Evolutionary conservation across 2,797 vertebrate species (phyloP), one percentile per base, ranked within the genome.

Genomic region (Paedocypris micromegethes): DNA sequence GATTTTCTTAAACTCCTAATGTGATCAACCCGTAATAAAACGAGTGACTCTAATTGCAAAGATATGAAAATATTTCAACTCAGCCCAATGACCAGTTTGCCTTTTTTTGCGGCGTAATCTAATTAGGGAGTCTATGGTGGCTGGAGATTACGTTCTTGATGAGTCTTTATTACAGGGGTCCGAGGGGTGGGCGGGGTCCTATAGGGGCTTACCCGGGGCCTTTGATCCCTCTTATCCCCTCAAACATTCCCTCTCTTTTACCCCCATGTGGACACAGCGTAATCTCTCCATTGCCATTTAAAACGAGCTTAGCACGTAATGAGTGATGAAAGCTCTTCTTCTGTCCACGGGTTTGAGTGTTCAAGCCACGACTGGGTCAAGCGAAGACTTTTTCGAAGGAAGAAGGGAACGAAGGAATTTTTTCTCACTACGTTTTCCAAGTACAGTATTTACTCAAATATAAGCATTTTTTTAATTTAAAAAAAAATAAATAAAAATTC

Each of bases 221-320:
- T 77, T 77, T 77, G 78, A 77, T 70, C 72, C 72, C 57, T 50
- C 67, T 70, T 72, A 77, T 72, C 66, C 59, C 52, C 57, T 72
- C 72, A 72, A 46, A 71, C 48, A 75, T 52, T 61, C 41, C 57
- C 43, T 37, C 49, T 52, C 57, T 66, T 58, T 54, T 62, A 70
- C 50, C 41, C 9, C 37, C 48, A 23, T 62, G 51, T 61, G 47
- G 56, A 58, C 56, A 43, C 49, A 0, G 53, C 49, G 59, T 76
- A 74, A 76, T 78, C 77, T 69, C 74, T 72, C 68, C 57, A 76
- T 66, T 50, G 71, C 66, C 61, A 64, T 75, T 72, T 75, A 75
- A 78, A 77, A 72, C 55, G 56, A 71, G 73, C 76, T 75, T 77
- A 79, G 75, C 64, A 75, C 71, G 75, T 77, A 73, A 75, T 58